Percentiles rank a stretch among this genome's conserved stretches.
Conservation (phyloP, 2,797 vertebrate genomes). For the Takifugu ocellatus region DNA sequence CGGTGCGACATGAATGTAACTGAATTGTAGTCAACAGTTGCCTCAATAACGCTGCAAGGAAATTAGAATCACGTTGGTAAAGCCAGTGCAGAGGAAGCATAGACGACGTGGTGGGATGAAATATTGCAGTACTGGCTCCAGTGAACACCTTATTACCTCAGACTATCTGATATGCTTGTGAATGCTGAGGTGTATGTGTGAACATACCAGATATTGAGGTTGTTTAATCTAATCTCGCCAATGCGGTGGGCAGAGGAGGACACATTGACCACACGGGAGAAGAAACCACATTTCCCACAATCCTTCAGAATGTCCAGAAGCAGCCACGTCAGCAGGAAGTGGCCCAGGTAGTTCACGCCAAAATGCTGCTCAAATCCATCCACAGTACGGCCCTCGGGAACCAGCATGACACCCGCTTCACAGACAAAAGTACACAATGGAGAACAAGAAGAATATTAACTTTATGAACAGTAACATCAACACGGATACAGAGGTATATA, state of each 20-base stretch:
- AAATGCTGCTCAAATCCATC: constrained; percentile 89
- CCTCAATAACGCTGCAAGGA: constrained; percentile 19
- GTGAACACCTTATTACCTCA: neutral
- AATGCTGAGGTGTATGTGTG: neutral
- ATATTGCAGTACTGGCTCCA: neutral
- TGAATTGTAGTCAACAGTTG: constrained; percentile 18
- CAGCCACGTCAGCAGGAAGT: constrained; percentile 87
- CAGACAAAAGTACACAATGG: constrained; percentile 12
- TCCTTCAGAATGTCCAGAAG: constrained; percentile 80
- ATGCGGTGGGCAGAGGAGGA: constrained; percentile 86
- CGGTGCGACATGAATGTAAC: constrained; percentile 1
- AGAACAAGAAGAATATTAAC: neutral
- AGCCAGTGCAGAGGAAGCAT: neutral
- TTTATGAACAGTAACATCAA: neutral
- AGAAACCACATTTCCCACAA: constrained; percentile 71
- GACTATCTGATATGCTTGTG: neutral
- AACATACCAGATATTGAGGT: constrained; percentile 81
- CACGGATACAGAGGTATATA: neutral
- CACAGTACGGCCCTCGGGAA: constrained; percentile 76
- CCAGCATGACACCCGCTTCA: constrained; percentile 87
- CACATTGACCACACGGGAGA: constrained; percentile 79
- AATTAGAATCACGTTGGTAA: constrained; percentile 12
- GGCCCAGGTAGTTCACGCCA: constrained; percentile 87
- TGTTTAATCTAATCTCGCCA: constrained; percentile 73
- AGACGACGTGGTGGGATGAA: constrained; percentile 11